Base-by-base conservation (phyloP, 1,140 invertebrate genomes). In the Reticulitermes speratus region DNA sequence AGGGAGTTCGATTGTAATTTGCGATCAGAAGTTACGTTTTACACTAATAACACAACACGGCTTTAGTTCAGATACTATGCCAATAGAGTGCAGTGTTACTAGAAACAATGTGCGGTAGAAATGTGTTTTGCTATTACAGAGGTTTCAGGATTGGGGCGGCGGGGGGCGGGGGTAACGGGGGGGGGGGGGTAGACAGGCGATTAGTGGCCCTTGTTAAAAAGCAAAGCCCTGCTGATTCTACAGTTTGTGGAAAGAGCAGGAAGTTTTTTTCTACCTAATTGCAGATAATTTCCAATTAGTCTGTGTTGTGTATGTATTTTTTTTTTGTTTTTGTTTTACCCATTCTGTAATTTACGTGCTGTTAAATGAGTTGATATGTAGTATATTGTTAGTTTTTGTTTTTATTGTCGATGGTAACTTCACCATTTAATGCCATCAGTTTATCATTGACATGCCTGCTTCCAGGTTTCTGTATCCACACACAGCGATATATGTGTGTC, bases 231-330 rank as follows among this genome's bases (percentile, higher is more conserved):
- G 59, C 21, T n/a, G 65, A 75, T 75, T 75, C 65, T n/a, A 23
- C 59, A 25, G 45, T 19, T 23, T 16, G 59, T 7, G 25, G 59
- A 16, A 48, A 48, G 59, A n/a, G n/a, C n/a, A 30, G 52, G 38
- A 38, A 38, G 38, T 38, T 9, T 30, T 11, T 75, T 30, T 75
- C n/a, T 75, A n/a, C n/a, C 9, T 75, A 75, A 75, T 75, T 75
- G 65, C 8, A 75, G 65, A 75, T 75, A 75, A 75, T 75, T 75
- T 75, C 25, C 65, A 75, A 75, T 75, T 75, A 75, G 25, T 75
- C 65, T 14, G 25, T 75, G 65, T 30, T 75, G 65, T 75, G 14
- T 23, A 65, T 25, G 19, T 21, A 16, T 19, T 23, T 65, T 65
- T 65, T 65, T 5, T 25, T 7, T 65, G 7, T 65, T 65, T 19